Evolutionary conservation across 2,113 vertebrate genomes (phyloP).

Genomic region (Machaerirhynchus nigripectus): DNA sequence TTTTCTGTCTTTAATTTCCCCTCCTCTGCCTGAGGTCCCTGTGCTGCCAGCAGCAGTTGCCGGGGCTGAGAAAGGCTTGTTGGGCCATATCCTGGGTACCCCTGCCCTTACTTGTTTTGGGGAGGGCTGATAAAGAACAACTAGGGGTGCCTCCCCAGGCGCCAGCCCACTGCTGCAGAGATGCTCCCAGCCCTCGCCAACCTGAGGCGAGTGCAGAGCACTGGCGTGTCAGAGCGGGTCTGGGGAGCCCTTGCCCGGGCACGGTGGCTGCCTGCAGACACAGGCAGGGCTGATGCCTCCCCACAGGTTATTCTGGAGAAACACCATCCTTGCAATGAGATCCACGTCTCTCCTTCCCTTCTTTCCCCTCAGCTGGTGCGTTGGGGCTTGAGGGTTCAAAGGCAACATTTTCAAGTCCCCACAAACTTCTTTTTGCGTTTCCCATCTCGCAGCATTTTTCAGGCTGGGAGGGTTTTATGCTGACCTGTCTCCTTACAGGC

Average conservation of each 20-base stretch:
- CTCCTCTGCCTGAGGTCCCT: background rate
- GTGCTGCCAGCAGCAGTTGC: background rate
- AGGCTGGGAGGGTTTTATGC: background rate
- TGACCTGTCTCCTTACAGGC: background rate
- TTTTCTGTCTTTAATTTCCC: background rate
- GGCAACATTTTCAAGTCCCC: background rate
- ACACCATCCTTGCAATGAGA: background rate
- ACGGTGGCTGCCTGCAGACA: constrained; percentile 23
- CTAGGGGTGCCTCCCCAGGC: background rate
- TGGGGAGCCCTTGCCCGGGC: background rate
- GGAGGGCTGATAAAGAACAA: constrained; percentile 28
- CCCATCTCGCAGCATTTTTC: rapidly evolving
- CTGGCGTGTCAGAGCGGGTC: background rate
- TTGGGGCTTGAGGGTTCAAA: background rate
- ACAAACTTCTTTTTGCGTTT: rapidly evolving
- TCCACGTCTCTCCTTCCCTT: background rate
- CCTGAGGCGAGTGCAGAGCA: rapidly evolving
- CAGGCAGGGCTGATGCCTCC: constrained; percentile 15
- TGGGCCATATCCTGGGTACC: background rate
- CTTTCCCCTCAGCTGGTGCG: background rate
- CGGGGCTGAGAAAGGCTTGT: background rate
- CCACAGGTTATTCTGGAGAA: background rate
- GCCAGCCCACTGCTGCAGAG: background rate
- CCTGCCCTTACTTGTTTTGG: constrained; percentile 48
- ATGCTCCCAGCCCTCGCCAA: background rate